Percentiles rank a stretch among this genome's conserved stretches.
phyloP scores from a whole-genome alignment of 2,113 vertebrate species.

The Bubalus kerabau region DNA sequence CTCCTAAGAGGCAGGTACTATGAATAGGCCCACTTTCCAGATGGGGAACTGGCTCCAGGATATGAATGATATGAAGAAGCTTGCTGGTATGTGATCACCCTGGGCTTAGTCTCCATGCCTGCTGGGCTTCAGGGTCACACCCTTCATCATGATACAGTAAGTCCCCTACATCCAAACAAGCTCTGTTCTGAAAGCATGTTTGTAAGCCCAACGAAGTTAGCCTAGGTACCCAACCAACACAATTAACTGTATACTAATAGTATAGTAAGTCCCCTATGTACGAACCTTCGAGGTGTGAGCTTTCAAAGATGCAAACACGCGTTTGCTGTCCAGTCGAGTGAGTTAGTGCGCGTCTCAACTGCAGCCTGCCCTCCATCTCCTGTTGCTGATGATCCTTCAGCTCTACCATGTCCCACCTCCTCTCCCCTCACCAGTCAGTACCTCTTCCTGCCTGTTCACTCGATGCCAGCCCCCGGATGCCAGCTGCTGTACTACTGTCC shows the following conservation, averaged over 20 bases:
- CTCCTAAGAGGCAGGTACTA: neutral
- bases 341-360: accelerated
- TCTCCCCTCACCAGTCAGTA: neutral
- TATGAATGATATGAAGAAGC: neutral
- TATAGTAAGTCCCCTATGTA: neutral
- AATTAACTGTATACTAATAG: neutral
- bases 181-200: neutral
- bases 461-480: neutral
- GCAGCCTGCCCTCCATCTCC: neutral
- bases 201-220: neutral
- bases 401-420: neutral
- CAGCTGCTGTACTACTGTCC: neutral
- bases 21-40: neutral
- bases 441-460: neutral
- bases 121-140: neutral
- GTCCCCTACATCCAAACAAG: neutral
- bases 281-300: neutral
- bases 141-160: neutral
- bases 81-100: neutral
- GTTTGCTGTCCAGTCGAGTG: accelerated
- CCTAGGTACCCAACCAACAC: neutral
- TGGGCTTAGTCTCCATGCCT: neutral
- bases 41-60: neutral
- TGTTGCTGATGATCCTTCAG: neutral
- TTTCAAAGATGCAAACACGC: neutral